Base-by-base conservation (phyloP, 1,140 invertebrate genomes). In the Ceratosolen solmsi region DNA sequence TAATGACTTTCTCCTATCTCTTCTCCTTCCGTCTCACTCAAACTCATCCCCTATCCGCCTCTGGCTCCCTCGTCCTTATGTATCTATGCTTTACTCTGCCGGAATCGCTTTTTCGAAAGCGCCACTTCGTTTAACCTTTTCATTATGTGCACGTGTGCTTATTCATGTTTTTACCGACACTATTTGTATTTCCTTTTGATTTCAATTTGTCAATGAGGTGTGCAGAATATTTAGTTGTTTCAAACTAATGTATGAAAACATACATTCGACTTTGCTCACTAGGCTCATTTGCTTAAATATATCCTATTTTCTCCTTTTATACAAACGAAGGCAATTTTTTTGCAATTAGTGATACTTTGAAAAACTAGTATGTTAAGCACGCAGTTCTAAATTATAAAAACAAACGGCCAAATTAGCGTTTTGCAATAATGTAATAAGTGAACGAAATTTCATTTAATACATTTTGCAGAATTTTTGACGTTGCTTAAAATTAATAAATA, bases 91-190 rank as follows among this genome's bases (percentile, higher is more conserved):
- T 54, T 22, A 22, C 11, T 15, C 51, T 54, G 5, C 3, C 20
- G 5, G 33, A 38, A 38, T 68, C 33, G 15, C 63, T 68, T 68
- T 68, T n/a, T 11, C n/a, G 17, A 4, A 38, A 68, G n/a, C 20
- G 9, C 0, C 22, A n/a, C 20, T 38, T 68, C 17, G 33, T 68
- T 38, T 68, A n/a, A 7, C 51, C 8, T 0, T 38, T 5, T 68
- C 38, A 68, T 38, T 68, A n/a, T n/a, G n/a, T n/a, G n/a, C n/a
- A n/a, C n/a, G n/a, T 68, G 15, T 36, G 7, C n/a, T 68, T 68
- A 15, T n/a, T 68, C 22, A 11, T 38, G 17, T 38, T n/a, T 68
- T n/a, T n/a, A 38, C 17, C 15, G 15, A 15, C 7, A 65, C 30
- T 65, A 33, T 65, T 33, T 36, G 8, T 65, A 20, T 33, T 65